Evolutionary conservation across 1,140 invertebrate genomes (phyloP), one percentile per base, ranked within the genome.

Genomic region (Drosophila malerkotliana): DNA sequence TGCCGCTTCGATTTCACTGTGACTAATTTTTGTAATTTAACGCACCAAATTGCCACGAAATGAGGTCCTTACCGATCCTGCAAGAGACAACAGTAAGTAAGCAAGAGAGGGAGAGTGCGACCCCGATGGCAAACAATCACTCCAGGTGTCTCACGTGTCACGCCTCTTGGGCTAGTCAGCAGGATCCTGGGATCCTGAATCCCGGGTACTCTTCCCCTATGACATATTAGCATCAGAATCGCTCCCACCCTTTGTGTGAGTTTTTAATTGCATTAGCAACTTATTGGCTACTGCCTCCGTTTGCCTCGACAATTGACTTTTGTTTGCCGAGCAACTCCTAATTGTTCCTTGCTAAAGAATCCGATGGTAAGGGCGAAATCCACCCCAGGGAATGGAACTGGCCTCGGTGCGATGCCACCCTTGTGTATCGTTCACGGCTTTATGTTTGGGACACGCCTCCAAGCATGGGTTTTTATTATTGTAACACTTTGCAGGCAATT

Each of bases 61-160:
- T 57, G 51, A 14, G 44, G 62, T 52, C 47, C 37, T 24, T 45
- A 21, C 14, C 0, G 18, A 14, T 52, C 47, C 47, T 60, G 49
- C 2, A 14, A 14, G 30, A 44, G 48, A 26, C 14, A 30, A 26
- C 14, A 30, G 18, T 6, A 4, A 44, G 24, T 21, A 21, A 51
- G 49, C 18, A 26, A 60, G 47, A 9, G 48, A 21, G 44, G 12
- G 6, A 39, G 45, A 21, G 26, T 12, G 48, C n/a, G 48, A 53
- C n/a, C 28, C 39, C 28, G 34, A 55, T 34, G 63, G 52, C 76
- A 61, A 82, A 75, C 73, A 91, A 82, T 91, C 90, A 90, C 82
- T 91, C 90, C 90, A 91, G 90, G 90, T 91, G 90, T 91, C 79
- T 91, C 77, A 85, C 73, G 82, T 79, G 90, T 91, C 90, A 91